These are phyloP conservation scores for Melipona quadrifasciata DNA, from an alignment of 1,140 invertebrate species.

Conservation along the genomic window DNA sequence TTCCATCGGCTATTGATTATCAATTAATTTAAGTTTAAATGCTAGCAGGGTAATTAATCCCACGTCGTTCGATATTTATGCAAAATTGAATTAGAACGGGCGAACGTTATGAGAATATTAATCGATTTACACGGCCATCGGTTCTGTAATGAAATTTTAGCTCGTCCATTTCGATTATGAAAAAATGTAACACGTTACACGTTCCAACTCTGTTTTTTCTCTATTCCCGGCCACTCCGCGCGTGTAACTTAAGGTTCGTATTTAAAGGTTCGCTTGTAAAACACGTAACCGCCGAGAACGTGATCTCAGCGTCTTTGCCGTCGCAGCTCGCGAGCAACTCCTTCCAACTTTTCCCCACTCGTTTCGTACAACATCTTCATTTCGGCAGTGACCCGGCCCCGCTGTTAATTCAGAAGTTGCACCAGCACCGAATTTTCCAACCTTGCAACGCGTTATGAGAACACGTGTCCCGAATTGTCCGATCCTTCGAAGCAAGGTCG, in stretches of 20 bases:
- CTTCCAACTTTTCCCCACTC: neutral
- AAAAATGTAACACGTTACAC: neutral
- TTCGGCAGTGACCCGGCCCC: too few species aligned
- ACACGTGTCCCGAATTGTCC: too few species aligned
- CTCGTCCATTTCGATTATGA: neutral
- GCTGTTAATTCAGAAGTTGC: neutral
- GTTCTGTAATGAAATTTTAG: conserved; percentile 21
- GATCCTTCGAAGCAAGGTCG: neutral
- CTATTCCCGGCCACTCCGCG: neutral
- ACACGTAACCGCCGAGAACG: neutral
- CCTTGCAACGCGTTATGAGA: neutral
- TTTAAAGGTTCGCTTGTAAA: neutral
- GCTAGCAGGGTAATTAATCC: conserved; percentile 41
- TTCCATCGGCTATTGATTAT: conserved; percentile 42
- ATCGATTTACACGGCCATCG: conserved; percentile 37
- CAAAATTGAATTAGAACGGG: conserved; percentile 47
- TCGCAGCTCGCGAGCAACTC: neutral
- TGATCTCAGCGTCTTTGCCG: neutral
- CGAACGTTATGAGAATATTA: conserved; percentile 39
- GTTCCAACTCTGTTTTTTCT: too few species aligned
- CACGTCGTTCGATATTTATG: conserved; percentile 46
- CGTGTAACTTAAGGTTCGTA: neutral
- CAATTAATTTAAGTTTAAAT: conserved; percentile 54
- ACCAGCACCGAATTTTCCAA: neutral
- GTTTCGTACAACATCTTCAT: neutral